Conservation (phyloP, 2,797 vertebrate genomes). For the Pangasius mekongensis region DNA sequence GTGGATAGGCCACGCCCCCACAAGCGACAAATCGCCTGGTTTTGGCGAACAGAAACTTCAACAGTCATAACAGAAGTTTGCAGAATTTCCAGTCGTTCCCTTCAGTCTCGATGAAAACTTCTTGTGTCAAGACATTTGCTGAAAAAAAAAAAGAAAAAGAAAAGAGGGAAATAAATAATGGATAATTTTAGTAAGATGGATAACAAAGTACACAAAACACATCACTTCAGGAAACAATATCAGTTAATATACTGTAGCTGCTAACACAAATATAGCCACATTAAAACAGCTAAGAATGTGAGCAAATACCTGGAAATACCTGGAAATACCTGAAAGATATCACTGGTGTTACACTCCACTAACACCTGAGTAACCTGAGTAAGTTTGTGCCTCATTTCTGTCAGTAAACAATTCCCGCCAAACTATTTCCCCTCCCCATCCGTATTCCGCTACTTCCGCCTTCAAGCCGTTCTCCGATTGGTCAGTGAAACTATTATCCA, state of each 20-base stretch:
- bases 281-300: neutral
- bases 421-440: neutral
- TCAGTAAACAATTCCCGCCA: slow-evolving; percentile 13
- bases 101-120: neutral
- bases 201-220: neutral
- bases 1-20: neutral
- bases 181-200: neutral
- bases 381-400: neutral
- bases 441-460: neutral
- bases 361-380: neutral
- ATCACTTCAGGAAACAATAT: neutral
- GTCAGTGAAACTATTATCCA: neutral
- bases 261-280: neutral
- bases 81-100: too few relatives aligned
- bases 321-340: too few relatives aligned
- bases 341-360: neutral
- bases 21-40: neutral
- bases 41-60: neutral
- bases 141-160: too few relatives aligned
- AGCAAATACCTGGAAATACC: neutral
- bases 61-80: neutral
- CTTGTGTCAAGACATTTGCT: neutral
- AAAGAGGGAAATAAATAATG: neutral
- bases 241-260: neutral
- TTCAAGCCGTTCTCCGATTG: neutral